Evolutionary conservation across 2,797 vertebrate genomes (phyloP).

Genomic region (Cynopterus sphinx): DNA sequence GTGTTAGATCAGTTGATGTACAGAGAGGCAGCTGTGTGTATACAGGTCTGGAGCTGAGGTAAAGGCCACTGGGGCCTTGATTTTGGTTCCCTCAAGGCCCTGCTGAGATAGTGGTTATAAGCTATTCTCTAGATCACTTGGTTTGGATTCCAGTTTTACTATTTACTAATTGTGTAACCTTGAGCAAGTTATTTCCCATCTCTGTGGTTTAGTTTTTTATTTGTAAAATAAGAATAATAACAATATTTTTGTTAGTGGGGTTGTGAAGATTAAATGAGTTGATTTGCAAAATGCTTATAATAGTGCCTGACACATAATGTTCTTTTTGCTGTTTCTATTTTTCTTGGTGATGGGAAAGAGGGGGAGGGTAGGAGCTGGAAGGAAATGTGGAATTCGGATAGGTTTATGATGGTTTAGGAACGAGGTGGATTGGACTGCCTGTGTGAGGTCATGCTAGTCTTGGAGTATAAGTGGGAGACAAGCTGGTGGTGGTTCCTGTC

Average conservation of each 20-base stretch:
- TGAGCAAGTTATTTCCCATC: neutral
- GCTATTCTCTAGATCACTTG: neutral
- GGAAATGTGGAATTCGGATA: neutral
- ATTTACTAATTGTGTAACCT: neutral
- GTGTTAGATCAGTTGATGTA: neutral
- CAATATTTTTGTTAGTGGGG: neutral
- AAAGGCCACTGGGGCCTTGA: neutral
- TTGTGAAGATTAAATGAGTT: neutral
- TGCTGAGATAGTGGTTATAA: neutral
- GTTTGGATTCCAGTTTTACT: slow-evolving; percentile 3
- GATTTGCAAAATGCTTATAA: neutral
- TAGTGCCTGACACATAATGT: neutral
- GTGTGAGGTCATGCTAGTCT: neutral
- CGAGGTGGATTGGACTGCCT: neutral
- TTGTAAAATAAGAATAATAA: slow-evolving; percentile 20
- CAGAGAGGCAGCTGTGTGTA: neutral
- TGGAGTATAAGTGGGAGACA: neutral
- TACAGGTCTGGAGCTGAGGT: neutral
- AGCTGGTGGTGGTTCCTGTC: neutral
- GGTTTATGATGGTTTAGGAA: neutral
- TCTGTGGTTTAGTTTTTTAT: neutral
- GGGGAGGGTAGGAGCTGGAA: neutral
- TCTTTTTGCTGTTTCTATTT: neutral
- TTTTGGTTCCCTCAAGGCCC: neutral
- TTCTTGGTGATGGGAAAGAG: neutral